Conservation (phyloP, 2,797 vertebrate species). For the Limnodromus scolopaceus region DNA sequence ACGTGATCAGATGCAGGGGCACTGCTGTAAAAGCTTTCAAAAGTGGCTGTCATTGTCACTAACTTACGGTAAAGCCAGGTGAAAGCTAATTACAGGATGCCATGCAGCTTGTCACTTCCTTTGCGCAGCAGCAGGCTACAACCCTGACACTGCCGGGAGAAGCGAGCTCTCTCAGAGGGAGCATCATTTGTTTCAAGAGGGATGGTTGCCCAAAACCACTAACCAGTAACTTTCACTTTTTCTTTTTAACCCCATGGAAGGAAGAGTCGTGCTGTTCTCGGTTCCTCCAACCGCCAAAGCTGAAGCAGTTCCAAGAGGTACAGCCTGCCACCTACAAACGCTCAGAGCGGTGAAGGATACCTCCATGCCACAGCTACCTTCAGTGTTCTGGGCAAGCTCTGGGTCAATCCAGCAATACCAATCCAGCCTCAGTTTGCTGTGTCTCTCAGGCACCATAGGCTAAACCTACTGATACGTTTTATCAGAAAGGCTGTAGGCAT, state of each 20-base stretch:
- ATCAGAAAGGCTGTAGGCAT: not conserved
- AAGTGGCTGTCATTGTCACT: not conserved
- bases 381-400: not conserved
- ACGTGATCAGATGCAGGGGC: not conserved
- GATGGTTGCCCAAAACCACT: constrained; percentile 26
- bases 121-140: not conserved
- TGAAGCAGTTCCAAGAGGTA: not conserved
- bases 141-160: not conserved
- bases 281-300: not conserved
- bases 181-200: not conserved
- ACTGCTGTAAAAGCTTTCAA: not conserved
- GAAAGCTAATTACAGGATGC: not conserved
- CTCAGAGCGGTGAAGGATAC: not conserved
- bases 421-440: not conserved
- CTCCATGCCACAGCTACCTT: not conserved
- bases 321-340: not conserved
- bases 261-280: not conserved
- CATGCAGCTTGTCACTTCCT: constrained; percentile 11
- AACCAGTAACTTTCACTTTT: constrained; percentile 28
- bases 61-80: constrained; percentile 27
- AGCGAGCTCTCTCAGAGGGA: not conserved
- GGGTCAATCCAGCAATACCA: not conserved
- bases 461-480: not conserved
- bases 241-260: not conserved
- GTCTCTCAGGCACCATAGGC: not conserved